Evolutionary conservation across 2,113 vertebrate genomes (phyloP).

Genomic region (Microtus montanus): DNA sequence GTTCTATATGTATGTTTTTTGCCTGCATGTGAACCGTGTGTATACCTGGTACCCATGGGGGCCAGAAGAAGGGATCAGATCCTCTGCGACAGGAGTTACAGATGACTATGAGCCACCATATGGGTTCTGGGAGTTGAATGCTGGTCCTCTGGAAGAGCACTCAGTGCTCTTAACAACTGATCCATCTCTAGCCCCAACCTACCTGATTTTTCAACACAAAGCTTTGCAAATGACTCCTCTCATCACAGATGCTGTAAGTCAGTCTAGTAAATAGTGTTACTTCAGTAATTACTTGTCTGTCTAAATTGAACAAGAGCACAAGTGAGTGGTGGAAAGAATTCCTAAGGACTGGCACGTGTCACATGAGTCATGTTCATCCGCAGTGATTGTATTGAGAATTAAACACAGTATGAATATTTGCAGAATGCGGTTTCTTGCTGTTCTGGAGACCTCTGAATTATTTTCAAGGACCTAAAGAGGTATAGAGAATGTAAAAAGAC

Average conservation of each 20-base stretch:
- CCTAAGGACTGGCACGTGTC: conserved; percentile 56
- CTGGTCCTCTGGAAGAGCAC: neutral
- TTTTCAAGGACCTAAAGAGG: conserved; percentile 62
- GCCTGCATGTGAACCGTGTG: neutral
- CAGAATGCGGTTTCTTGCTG: conserved; percentile 51
- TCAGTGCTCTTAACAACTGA: neutral
- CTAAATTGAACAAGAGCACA: conserved; percentile 66
- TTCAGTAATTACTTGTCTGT: conserved; percentile 67
- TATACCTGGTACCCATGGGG: neutral
- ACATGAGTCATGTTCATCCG: conserved; percentile 62
- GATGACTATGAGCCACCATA: too few relatives aligned
- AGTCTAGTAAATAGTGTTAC: conserved; percentile 66
- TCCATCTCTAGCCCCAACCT: neutral
- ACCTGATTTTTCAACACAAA: conserved; percentile 58
- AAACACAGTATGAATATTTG: conserved; percentile 58
- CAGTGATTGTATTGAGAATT: conserved; percentile 51
- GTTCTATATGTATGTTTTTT: neutral
- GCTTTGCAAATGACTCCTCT: conserved; percentile 67
- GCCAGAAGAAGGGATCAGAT: neutral
- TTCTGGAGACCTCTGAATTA: conserved; percentile 50
- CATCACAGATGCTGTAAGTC: conserved; percentile 59
- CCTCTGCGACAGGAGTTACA: neutral
- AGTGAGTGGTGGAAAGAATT: conserved; percentile 62
- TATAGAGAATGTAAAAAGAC: conserved; percentile 49
- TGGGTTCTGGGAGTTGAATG: neutral